These are phyloP conservation scores for Pristionchus entomophagus DNA, from an alignment of 2,888 invertebrate genomes.

Conservation along the genomic window DNA sequence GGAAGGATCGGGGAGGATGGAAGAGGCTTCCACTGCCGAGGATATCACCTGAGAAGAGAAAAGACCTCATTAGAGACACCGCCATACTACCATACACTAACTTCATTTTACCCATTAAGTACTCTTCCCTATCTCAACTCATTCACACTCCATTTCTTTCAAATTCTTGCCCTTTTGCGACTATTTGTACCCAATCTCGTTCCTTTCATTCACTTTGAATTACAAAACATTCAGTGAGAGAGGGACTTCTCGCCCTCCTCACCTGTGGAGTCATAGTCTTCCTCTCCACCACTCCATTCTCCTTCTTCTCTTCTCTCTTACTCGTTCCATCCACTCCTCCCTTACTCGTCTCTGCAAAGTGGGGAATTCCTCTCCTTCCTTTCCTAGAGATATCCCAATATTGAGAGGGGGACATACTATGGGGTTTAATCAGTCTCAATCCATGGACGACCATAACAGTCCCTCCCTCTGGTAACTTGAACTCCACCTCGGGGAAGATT, in stretches of 20 bases:
- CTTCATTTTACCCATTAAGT: too few species aligned
- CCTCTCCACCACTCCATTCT: constrained; percentile 38
- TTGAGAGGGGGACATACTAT: constrained; percentile 8
- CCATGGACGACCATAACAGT: constrained; percentile 43
- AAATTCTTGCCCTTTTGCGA: too few species aligned
- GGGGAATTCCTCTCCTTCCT: too few species aligned
- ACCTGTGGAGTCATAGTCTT: neutral
- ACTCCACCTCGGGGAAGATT: constrained; percentile 60
- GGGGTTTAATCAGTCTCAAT: constrained; percentile 41
- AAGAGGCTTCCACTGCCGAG: constrained; percentile 6
- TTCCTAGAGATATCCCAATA: neutral
- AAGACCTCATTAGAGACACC: neutral
- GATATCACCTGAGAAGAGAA: constrained; percentile 7
- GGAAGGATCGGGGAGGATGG: constrained; percentile 26
- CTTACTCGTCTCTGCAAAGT: constrained; percentile 22
- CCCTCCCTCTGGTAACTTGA: constrained; percentile 49
- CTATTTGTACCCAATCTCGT: too few species aligned
- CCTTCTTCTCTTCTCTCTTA: constrained; percentile 8
- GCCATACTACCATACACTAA: too few species aligned
- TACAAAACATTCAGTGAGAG: neutral
- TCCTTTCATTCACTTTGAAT: neutral
- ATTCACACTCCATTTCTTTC: too few species aligned
- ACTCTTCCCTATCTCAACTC: too few species aligned
- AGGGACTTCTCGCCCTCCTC: too few species aligned
- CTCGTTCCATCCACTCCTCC: constrained; percentile 21